phyloP scores from a whole-genome alignment of 2,888 invertebrate genomes.

The Trachelus stipa region DNA sequence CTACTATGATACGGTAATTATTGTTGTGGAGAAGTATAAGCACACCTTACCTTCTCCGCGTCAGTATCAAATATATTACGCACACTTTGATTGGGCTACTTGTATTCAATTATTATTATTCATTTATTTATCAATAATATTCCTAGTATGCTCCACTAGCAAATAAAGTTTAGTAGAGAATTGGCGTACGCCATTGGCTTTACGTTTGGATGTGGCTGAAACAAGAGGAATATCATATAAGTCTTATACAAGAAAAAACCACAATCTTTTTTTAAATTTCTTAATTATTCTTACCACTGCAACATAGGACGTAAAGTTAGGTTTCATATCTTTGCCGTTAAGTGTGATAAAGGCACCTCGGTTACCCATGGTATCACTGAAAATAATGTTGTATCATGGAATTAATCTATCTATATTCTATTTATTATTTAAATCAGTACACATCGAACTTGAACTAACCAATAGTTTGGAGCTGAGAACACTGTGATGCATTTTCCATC shows the following conservation, averaged over 20 bases:
- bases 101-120: slow-evolving; percentile 47
- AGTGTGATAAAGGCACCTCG: slow-evolving; percentile 97
- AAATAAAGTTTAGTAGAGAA: slow-evolving; percentile 82
- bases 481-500: slow-evolving; percentile 97
- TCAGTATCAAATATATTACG: slow-evolving; percentile 62
- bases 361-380: slow-evolving; percentile 98
- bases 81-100: slow-evolving; percentile 60
- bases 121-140: slow-evolving; percentile 42
- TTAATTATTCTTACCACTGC: slow-evolving; percentile 83
- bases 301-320: slow-evolving; percentile 91
- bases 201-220: slow-evolving; percentile 95
- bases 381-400: slow-evolving; percentile 1
- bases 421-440: slow-evolving; percentile 7
- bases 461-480: slow-evolving; percentile 99
- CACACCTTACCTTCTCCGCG: slow-evolving; percentile 41
- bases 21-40: slow-evolving; percentile 45
- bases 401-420: not conserved
- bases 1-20: slow-evolving; percentile 49
- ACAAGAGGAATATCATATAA: slow-evolving; percentile 57
- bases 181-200: slow-evolving; percentile 98
- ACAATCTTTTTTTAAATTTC: not conserved
- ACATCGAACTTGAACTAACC: slow-evolving; percentile 72
- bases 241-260: not conserved
- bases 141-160: slow-evolving; percentile 68
- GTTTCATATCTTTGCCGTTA: slow-evolving; percentile 90